A percentile compares a stretch with the other conserved stretches of the same genome.
phyloP scores from a whole-genome alignment of 2,888 invertebrate species.

The Oasisia sp. region DNA sequence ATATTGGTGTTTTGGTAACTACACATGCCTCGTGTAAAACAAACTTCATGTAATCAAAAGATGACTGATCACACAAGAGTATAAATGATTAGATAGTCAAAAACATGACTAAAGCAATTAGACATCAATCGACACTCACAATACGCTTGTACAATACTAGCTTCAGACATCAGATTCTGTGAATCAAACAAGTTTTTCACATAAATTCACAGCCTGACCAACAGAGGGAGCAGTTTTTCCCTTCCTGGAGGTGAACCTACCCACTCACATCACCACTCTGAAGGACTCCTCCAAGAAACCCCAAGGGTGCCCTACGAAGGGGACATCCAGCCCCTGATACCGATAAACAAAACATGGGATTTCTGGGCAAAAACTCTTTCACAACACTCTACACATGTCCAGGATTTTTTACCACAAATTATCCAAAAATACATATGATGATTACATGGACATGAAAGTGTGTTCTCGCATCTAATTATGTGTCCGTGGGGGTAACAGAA shows the following conservation, averaged over 20 bases:
- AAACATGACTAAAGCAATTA: no score
- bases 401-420: neutral
- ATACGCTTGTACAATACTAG: no score
- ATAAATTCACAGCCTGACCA: no score
- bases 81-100: no score
- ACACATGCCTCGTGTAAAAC: no score
- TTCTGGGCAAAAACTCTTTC: neutral
- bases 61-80: no score
- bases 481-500: neutral
- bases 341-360: neutral
- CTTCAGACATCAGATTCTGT: no score
- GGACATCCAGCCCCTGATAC: neutral
- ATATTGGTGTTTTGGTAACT: no score
- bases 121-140: no score
- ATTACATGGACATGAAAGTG: neutral
- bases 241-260: neutral
- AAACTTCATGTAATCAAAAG: no score
- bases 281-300: neutral
- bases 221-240: neutral
- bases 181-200: no score
- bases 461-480: neutral
- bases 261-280: neutral
- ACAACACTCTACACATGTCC: neutral
- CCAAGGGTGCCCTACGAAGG: neutral
- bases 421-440: neutral